A percentile compares a stretch with the other conserved stretches of the same genome.
Evolutionary conservation across 2,797 vertebrate species (phyloP).

Genomic region (Acipenser oxyrinchus): DNA sequence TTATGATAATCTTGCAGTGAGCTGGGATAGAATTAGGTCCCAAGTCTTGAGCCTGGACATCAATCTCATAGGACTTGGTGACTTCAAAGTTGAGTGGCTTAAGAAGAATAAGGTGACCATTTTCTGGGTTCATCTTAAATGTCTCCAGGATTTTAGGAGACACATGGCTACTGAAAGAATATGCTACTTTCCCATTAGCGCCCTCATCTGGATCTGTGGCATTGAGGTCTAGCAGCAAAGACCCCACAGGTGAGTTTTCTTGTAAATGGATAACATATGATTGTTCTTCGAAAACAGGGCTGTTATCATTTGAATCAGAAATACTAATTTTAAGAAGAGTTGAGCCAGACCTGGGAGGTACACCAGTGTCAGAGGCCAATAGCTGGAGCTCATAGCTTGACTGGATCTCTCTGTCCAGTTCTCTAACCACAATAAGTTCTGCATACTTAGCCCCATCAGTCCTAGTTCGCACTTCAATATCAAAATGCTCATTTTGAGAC

Average conservation of each 20-base stretch:
- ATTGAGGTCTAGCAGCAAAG: conserved; percentile 84
- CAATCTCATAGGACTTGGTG: conserved; percentile 83
- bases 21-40: conserved; percentile 94
- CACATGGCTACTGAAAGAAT: conserved; percentile 90
- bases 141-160: conserved; percentile 82
- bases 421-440: conserved; percentile 82
- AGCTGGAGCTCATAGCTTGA: conserved; percentile 83
- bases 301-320: conserved; percentile 96
- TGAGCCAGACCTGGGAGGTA: conserved; percentile 79
- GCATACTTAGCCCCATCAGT: conserved; percentile 91
- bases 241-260: conserved; percentile 79
- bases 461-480: conserved; percentile 79
- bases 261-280: conserved; percentile 73
- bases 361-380: conserved; percentile 82
- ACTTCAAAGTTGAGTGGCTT: conserved; percentile 90
- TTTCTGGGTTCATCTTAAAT: conserved; percentile 84
- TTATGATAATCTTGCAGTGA: conserved; percentile 91
- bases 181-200: conserved; percentile 86
- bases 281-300: conserved; percentile 79
- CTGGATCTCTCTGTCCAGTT: conserved; percentile 82
- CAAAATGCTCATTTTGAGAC: conserved; percentile 82
- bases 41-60: conserved; percentile 88
- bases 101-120: conserved; percentile 80
- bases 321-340: conserved; percentile 86
- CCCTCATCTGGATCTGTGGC: conserved; percentile 96